These are phyloP conservation scores for Lipotes vexillifer DNA, from an alignment of 2,113 vertebrate species.

Conservation along the genomic window DNA sequence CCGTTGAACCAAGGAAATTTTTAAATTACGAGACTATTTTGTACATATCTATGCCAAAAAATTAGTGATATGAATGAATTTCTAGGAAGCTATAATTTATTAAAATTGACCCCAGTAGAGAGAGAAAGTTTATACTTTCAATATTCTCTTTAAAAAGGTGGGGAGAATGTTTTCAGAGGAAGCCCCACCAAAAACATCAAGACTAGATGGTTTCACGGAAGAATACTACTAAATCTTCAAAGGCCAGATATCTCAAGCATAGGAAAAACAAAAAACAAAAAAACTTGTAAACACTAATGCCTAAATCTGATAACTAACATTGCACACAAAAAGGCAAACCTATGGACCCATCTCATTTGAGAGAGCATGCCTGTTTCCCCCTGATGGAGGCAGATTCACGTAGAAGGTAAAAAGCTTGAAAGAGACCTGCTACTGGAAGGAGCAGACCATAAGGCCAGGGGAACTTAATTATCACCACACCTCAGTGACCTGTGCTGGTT, in stretches of 20 bases:
- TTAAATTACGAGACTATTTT: not conserved
- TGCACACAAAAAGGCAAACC: not conserved
- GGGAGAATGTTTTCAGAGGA: not conserved
- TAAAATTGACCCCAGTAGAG: not conserved
- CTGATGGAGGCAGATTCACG: not conserved
- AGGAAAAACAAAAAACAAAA: not conserved
- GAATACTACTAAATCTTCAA: not conserved
- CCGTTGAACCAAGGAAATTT: not conserved
- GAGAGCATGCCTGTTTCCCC: not conserved
- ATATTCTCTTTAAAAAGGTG: not conserved
- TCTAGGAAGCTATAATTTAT: not conserved
- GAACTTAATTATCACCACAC: not conserved
- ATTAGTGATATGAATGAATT: not conserved
- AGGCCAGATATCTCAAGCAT: not conserved
- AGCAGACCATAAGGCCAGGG: no score
- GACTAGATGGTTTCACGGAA: not conserved
- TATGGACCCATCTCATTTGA: not conserved
- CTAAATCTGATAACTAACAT: not conserved
- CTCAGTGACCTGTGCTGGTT: not conserved
- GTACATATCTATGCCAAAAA: not conserved
- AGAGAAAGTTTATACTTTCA: not conserved
- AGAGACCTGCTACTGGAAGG: not conserved
- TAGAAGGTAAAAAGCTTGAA: not conserved
- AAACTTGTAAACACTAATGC: not conserved
- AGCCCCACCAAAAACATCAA: not conserved